Evolutionary conservation across 1,140 invertebrate species (phyloP).

Genomic region (Panonychus citri): DNA sequence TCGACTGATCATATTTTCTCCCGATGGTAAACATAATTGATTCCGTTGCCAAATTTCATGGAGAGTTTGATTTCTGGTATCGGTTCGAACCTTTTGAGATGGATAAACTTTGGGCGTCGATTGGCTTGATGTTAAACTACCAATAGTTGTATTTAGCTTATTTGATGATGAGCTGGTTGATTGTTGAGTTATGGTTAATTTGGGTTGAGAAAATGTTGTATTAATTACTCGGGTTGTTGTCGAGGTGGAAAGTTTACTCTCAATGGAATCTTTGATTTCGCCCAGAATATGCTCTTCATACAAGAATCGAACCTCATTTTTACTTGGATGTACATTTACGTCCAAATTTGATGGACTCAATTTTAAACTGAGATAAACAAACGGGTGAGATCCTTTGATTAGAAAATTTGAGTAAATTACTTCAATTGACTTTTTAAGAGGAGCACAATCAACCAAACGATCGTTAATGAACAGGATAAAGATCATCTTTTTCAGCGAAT

Average conservation of each 20-base stretch:
- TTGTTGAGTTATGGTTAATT: not conserved
- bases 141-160: not conserved
- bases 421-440: slow-evolving; percentile 57
- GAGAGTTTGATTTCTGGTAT: not conserved
- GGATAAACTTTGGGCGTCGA: not conserved
- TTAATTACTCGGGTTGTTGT: slow-evolving; percentile 35
- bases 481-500: slow-evolving; percentile 57
- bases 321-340: slow-evolving; percentile 93
- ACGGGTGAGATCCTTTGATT: slow-evolving; percentile 66
- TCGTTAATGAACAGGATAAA: slow-evolving; percentile 83
- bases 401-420: slow-evolving; percentile 62
- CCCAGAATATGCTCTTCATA: slow-evolving; percentile 75
- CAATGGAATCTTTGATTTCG: slow-evolving; percentile 32
- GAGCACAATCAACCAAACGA: slow-evolving; percentile 67
- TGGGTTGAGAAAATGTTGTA: slow-evolving; percentile 18
- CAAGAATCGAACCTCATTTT: slow-evolving; percentile 85
- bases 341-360: slow-evolving; percentile 69
- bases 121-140: not conserved
- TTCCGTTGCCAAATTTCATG: not conserved
- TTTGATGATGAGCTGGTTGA: not conserved
- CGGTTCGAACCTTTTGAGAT: not conserved
- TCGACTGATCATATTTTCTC: not conserved
- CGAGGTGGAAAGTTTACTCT: not conserved
- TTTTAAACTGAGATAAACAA: slow-evolving; percentile 64
- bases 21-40: not conserved